phyloP scores from a whole-genome alignment of 1,140 invertebrate species.

The Drosophila triauraria region DNA sequence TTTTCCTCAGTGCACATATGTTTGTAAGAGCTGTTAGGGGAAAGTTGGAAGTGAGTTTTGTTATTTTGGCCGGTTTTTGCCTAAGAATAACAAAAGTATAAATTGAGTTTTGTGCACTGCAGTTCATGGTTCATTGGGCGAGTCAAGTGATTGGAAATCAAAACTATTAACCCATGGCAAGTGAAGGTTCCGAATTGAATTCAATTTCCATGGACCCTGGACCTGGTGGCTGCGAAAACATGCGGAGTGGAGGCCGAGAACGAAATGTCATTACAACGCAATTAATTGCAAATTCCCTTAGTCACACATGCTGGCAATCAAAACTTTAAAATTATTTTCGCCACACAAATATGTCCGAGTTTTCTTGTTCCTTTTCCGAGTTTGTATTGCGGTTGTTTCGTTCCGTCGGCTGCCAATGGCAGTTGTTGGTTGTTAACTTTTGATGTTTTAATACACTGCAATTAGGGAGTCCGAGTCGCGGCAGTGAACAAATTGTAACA shows the following conservation, averaged over 20 bases:
- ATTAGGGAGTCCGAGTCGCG: slow-evolving; percentile 53
- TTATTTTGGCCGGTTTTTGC: slow-evolving; percentile 48
- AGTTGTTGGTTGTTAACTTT: slow-evolving; percentile 60
- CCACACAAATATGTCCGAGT: slow-evolving; percentile 38
- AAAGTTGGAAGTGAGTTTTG: slow-evolving; percentile 33
- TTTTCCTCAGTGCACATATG: slow-evolving; percentile 15
- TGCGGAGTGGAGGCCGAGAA: background rate
- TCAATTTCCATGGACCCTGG: slow-evolving; percentile 31
- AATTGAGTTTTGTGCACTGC: slow-evolving; percentile 58
- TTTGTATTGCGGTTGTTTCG: background rate
- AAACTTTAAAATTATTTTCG: slow-evolving; percentile 71
- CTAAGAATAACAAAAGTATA: slow-evolving; percentile 55
- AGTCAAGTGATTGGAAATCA: slow-evolving; percentile 47
- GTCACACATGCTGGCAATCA: slow-evolving; percentile 56
- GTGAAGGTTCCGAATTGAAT: slow-evolving; percentile 29
- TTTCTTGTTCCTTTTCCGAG: background rate
- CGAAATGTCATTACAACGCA: slow-evolving; percentile 41
- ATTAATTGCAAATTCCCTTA: slow-evolving; percentile 59
- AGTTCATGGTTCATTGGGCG: slow-evolving; percentile 56
- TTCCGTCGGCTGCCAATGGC: slow-evolving; percentile 20
- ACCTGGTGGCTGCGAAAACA: slow-evolving; percentile 15
- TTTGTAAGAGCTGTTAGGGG: slow-evolving; percentile 15
- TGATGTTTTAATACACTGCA: slow-evolving; percentile 76
- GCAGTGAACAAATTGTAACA: slow-evolving; percentile 51
- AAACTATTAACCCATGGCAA: slow-evolving; percentile 32